Evolutionary conservation across 2,888 invertebrate species (phyloP), one percentile per base, ranked within the genome.

Genomic region (Thereva nobilitata): DNA sequence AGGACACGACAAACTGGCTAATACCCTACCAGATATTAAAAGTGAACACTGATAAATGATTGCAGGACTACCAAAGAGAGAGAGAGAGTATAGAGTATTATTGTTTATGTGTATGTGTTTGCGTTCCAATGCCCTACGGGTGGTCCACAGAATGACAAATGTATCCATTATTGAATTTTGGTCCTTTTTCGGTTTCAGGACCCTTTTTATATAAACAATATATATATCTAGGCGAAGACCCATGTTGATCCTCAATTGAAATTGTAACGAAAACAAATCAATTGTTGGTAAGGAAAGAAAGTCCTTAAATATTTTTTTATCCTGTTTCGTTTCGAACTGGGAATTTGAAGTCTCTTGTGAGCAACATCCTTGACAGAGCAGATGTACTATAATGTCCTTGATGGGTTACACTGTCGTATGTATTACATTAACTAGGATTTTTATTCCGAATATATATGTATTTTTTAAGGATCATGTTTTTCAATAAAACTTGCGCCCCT

Each of bases 91-190:
- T 23, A 23, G 37, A 38, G 5, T 56, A 52, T 23, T 45, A 42
- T 42, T n/a, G 9, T n/a, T 34, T 66, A 47, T n/a, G 42, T 45
- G 45, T 7, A 47, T 23, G 35, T 53, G 55, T 55, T 49, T 67
- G 66, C 12, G 49, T 55, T 57, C 50, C 34, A 50, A 41, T 9
- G 41, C 67, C 66, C 70, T 61, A 66, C 70, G 70, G 70, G 70
- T 70, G 70, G 70, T 70, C 70, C 49, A 61, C 63, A 68, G 66
- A 66, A 70, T 70, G 70, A 70, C 70, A 70, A 70, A 70, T 70
- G 70, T 69, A 68, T 34, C 70, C 65, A 70, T 70, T 69, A 70
- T 70, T 70, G 68, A 68, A 70, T 67, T 65, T 59, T 47, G 50
- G 50, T 38, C 50, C 47, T 34, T 50, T 61, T 23, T 50, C 53